phyloP scores from a whole-genome alignment of 2,113 vertebrate genomes.

The Ailurus styani region DNA sequence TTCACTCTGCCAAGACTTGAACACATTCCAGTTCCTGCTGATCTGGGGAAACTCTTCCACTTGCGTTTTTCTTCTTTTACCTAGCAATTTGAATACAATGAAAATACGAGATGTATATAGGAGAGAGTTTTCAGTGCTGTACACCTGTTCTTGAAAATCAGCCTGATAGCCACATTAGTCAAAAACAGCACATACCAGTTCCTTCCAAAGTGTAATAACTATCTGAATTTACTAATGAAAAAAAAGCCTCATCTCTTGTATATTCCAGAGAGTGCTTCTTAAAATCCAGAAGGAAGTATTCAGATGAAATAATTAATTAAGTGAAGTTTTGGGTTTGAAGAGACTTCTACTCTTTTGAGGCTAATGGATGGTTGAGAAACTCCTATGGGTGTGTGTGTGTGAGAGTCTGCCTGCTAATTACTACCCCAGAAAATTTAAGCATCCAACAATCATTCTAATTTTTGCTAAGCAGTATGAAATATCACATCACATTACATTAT shows the following conservation, averaged over 20 bases:
- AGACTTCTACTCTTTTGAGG: constrained; percentile 60
- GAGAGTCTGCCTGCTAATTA: constrained; percentile 78
- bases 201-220: constrained; percentile 27
- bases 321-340: constrained; percentile 53
- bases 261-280: background rate
- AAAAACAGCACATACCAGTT: background rate
- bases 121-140: background rate
- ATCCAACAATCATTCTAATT: constrained; percentile 75
- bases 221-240: constrained; percentile 43
- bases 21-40: constrained; percentile 39
- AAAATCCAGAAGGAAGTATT: constrained; percentile 44
- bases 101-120: background rate
- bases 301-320: constrained; percentile 68
- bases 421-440: constrained; percentile 65
- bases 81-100: background rate
- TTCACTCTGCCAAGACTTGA: constrained; percentile 39
- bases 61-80: background rate
- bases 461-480: constrained; percentile 69
- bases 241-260: background rate
- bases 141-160: background rate
- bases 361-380: constrained; percentile 75
- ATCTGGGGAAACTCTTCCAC: background rate
- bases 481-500: constrained; percentile 60
- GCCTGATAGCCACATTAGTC: background rate
- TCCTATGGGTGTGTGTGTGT: constrained; percentile 60